These are phyloP conservation scores for Naso thynnoides DNA, from an alignment of 2,797 vertebrate genomes.

Conservation along the genomic window DNA sequence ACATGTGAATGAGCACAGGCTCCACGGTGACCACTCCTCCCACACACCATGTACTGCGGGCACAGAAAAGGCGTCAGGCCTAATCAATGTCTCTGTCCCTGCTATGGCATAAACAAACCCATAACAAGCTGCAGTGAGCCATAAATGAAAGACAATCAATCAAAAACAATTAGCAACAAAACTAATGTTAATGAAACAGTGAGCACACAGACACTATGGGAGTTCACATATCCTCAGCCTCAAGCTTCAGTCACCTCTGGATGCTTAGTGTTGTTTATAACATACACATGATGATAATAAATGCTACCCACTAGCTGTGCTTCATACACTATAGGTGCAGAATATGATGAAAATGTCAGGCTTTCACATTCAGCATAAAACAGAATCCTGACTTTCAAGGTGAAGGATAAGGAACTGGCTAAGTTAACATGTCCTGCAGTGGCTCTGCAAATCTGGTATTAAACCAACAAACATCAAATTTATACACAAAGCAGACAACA, in stretches of 20 bases:
- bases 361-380: conserved; percentile 6
- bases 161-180: conserved; percentile 68
- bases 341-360: background rate
- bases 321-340: background rate
- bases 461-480: conserved; percentile 42
- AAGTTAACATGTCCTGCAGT: too few species aligned
- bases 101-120: conserved; percentile 56
- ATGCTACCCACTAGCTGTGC: background rate
- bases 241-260: conserved; percentile 36
- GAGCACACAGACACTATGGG: conserved; percentile 66
- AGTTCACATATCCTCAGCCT: conserved; percentile 41
- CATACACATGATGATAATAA: conserved; percentile 23
- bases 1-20: conserved; percentile 99
- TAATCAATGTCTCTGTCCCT: conserved; percentile 60
- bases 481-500: conserved; percentile 38
- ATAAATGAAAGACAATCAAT: conserved; percentile 72
- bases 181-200: conserved; percentile 72
- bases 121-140: conserved; percentile 61
- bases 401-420: too few species aligned
- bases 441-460: conserved; percentile 37
- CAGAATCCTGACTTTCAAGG: conserved; percentile 3
- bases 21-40: conserved; percentile 99
- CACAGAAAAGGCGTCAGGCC: conserved; percentile 83
- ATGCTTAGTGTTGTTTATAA: conserved; percentile 9
- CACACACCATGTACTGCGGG: conserved; percentile 98